phyloP scores from a whole-genome alignment of 2,888 invertebrate genomes.

The Arge pagana region DNA sequence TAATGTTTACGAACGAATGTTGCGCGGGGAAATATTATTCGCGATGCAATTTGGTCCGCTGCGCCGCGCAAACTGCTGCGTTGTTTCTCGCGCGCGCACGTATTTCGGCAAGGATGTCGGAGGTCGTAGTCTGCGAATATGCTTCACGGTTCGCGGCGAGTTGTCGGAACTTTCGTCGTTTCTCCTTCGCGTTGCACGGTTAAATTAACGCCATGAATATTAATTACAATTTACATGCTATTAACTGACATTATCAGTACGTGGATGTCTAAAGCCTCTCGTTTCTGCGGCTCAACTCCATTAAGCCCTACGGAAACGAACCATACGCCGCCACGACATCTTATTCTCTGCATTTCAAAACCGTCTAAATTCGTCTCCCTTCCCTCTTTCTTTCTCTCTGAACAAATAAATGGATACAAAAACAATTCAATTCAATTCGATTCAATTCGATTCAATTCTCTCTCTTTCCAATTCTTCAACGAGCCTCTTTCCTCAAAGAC shows the following conservation, averaged over 20 bases:
- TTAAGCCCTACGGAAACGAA: neutral
- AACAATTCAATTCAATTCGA: too few relatives aligned
- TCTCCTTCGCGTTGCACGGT: constrained; percentile 17
- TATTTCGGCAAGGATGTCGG: constrained; percentile 14
- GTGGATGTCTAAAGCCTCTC: constrained; percentile 44
- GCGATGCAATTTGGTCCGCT: constrained; percentile 1
- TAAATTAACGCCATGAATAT: constrained; percentile 54
- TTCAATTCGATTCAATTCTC: too few relatives aligned
- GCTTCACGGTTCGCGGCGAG: constrained; percentile 48
- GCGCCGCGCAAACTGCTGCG: too few relatives aligned
- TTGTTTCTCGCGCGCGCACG: too few relatives aligned
- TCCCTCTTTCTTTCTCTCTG: too few relatives aligned
- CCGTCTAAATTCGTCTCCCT: too few relatives aligned
- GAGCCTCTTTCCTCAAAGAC: too few relatives aligned
- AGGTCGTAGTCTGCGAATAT: constrained; percentile 36
- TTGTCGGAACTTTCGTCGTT: constrained; percentile 44
- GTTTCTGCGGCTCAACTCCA: constrained; percentile 33
- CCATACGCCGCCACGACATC: too few relatives aligned
- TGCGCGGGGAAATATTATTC: neutral
- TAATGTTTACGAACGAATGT: too few relatives aligned
- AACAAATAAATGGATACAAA: too few relatives aligned
- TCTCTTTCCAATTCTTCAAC: too few relatives aligned
- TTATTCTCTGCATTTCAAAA: too few relatives aligned
- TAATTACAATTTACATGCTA: constrained; percentile 57
- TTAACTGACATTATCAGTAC: constrained; percentile 56